Percentiles rank a stretch among this genome's conserved stretches.
Conservation (phyloP, 2,113 vertebrate species). For the Strix uralensis region DNA sequence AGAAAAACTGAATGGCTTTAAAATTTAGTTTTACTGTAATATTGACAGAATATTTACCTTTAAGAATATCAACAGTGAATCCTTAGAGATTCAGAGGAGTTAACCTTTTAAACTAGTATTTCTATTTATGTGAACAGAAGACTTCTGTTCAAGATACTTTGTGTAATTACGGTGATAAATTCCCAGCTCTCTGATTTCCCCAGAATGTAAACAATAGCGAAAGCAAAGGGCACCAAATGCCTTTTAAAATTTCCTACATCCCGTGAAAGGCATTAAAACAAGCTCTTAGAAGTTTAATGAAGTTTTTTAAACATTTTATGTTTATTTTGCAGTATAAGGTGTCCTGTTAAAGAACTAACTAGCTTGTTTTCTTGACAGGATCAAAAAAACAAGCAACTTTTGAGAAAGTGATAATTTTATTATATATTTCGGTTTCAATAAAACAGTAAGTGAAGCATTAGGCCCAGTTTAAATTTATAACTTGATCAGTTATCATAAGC, state of each 20-base stretch:
- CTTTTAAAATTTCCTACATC: neutral
- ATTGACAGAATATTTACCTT: neutral
- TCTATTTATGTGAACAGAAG: neutral
- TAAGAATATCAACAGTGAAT: neutral
- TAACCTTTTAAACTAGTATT: neutral
- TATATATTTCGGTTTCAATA: neutral
- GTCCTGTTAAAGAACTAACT: neutral
- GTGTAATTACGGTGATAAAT: neutral
- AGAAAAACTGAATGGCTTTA: neutral
- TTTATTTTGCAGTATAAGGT: neutral
- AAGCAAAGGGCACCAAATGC: slow-evolving; percentile 2
- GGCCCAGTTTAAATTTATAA: neutral
- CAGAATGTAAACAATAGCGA: neutral
- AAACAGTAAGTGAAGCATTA: neutral
- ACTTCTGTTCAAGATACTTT: neutral
- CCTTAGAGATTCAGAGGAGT: neutral
- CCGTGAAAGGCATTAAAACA: neutral
- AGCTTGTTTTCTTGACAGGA: neutral
- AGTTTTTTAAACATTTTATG: neutral
- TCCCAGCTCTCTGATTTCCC: neutral
- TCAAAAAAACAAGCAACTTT: neutral
- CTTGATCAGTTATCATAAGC: neutral
- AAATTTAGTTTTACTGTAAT: neutral
- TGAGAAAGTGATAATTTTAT: slow-evolving; percentile 19
- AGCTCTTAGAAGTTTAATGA: slow-evolving; percentile 1